Percentiles rank a stretch among this genome's conserved stretches.
Evolutionary conservation across 2,113 vertebrate species (phyloP).

Genomic region (Casuarius casuarius): DNA sequence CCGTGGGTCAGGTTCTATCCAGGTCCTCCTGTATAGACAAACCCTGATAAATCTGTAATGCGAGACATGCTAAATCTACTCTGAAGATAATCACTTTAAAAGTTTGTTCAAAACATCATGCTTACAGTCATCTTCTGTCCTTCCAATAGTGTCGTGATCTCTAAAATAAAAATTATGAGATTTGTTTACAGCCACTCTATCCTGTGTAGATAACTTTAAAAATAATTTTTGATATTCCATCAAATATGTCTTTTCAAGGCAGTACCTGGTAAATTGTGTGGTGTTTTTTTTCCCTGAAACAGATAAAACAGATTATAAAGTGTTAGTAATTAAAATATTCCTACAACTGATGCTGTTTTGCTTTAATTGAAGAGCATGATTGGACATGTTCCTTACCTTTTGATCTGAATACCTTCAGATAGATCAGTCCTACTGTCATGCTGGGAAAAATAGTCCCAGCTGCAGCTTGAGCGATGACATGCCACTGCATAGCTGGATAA

Average conservation of each 20-base stretch:
- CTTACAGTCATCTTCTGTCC: slow-evolving; percentile 8
- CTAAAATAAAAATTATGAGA: neutral
- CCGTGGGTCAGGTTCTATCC: neutral
- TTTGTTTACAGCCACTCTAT: neutral
- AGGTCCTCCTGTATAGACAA: neutral
- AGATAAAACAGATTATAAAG: neutral
- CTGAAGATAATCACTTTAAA: neutral
- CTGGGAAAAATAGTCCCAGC: neutral
- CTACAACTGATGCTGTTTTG: neutral
- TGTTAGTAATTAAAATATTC: neutral
- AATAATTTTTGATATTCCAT: neutral
- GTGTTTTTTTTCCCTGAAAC: neutral
- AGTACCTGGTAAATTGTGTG: neutral
- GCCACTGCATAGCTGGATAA: neutral
- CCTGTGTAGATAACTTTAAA: neutral
- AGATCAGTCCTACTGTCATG: neutral
- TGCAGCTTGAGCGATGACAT: neutral
- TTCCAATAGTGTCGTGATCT: neutral
- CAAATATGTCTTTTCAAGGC: neutral
- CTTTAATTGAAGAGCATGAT: neutral
- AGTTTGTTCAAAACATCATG: neutral
- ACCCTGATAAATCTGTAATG: neutral
- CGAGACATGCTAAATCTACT: neutral
- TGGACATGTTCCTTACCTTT: neutral
- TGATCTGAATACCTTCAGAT: neutral